phyloP scores from a whole-genome alignment of 2,888 invertebrate genomes.

The Drosophila crucigera region DNA sequence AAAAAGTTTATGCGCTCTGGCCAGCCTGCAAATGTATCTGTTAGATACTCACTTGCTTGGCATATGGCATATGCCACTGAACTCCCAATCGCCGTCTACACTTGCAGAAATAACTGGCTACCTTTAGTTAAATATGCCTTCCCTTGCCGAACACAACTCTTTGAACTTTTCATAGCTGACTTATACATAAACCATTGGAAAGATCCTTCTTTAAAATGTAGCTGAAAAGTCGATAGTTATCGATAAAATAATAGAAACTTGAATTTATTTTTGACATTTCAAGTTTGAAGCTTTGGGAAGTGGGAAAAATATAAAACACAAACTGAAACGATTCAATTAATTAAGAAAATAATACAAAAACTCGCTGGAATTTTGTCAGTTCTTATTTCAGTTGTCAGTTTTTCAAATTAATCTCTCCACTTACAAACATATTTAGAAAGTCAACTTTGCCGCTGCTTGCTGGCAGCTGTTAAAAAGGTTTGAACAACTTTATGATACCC shows the following conservation, averaged over 20 bases:
- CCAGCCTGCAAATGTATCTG: slow-evolving; percentile 29
- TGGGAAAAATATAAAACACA: not conserved
- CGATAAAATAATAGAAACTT: not conserved
- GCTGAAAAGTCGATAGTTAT: not conserved
- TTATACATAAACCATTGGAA: not conserved
- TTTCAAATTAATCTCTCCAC: not conserved
- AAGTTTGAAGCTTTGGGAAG: not conserved
- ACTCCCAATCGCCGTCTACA: not conserved
- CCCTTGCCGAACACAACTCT: not conserved
- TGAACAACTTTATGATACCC: not conserved
- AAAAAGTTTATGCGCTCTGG: slow-evolving; percentile 25
- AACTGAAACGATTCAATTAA: not conserved
- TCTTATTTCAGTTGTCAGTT: not conserved
- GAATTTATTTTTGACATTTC: not conserved
- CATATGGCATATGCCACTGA: not conserved
- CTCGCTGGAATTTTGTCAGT: not conserved
- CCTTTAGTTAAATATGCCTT: not conserved
- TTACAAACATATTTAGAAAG: not conserved
- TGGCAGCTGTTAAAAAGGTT: not conserved
- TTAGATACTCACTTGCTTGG: slow-evolving; percentile 21
- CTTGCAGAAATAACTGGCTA: not conserved
- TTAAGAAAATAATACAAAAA: not conserved
- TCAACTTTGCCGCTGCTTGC: not conserved
- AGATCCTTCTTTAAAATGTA: not conserved
- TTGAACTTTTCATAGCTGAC: not conserved